phyloP scores from a whole-genome alignment of 2,113 vertebrate genomes.

The Neomonachus schauinslandi region DNA sequence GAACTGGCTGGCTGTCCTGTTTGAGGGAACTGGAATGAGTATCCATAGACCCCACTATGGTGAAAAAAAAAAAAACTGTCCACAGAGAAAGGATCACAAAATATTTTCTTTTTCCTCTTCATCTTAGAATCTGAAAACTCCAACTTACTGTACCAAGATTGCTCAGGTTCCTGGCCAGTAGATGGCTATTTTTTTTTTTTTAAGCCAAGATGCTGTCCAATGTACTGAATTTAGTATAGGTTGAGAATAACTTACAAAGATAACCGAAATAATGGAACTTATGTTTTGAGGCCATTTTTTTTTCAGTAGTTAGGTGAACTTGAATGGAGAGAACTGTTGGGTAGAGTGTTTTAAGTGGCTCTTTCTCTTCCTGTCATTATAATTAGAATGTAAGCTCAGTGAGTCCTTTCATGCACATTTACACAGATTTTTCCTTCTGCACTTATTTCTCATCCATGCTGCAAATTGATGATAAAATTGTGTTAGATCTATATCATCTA shows the following conservation, averaged over 20 bases:
- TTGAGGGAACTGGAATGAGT: background rate
- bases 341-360: background rate
- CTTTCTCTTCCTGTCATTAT: background rate
- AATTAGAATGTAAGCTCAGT: background rate
- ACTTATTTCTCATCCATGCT: background rate
- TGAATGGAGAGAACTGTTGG: background rate
- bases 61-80: background rate
- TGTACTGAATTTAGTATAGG: background rate
- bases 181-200: background rate
- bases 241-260: background rate
- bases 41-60: background rate
- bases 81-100: background rate
- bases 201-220: conserved; percentile 30
- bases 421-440: background rate
- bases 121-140: background rate
- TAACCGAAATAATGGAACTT: background rate
- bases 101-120: background rate
- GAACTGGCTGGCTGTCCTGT: background rate
- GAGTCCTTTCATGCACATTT: background rate
- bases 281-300: background rate
- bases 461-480: background rate
- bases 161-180: background rate
- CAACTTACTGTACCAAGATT: background rate
- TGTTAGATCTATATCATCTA: background rate
- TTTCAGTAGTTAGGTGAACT: background rate